Percentiles rank a stretch among this genome's conserved stretches.
These are phyloP conservation scores for Danio kyathit DNA, from an alignment of 2,797 vertebrate genomes.

Conservation along the genomic window DNA sequence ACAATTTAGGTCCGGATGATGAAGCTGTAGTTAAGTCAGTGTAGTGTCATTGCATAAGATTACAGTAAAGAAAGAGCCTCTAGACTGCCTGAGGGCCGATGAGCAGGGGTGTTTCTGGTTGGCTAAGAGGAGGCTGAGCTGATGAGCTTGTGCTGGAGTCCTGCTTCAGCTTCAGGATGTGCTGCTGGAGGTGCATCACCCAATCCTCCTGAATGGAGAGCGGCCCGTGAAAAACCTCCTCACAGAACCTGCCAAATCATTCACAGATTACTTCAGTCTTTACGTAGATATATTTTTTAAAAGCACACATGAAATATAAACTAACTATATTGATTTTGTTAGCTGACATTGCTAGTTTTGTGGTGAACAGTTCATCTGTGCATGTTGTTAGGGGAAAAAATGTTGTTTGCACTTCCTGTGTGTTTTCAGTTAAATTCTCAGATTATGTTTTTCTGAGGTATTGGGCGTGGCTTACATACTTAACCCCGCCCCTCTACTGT, in stretches of 20 bases:
- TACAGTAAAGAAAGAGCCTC: background rate
- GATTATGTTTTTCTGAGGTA: no score
- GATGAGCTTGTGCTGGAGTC: conserved; percentile 77
- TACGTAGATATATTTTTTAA: no score
- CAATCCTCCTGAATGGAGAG: conserved; percentile 93
- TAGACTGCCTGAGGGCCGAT: conserved; percentile 53
- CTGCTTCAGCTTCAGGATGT: conserved; percentile 93
- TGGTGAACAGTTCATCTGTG: no score
- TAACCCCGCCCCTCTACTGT: no score
- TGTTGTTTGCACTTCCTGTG: no score
- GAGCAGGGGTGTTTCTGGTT: conserved; percentile 20
- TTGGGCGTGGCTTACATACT: no score
- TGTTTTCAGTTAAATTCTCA: no score
- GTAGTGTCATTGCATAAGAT: background rate
- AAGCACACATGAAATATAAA: no score
- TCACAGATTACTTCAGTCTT: background rate
- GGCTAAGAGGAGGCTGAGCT: conserved; percentile 48
- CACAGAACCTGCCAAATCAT: conserved; percentile 86
- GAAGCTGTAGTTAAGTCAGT: background rate
- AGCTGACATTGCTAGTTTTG: no score
- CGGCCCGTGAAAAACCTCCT: conserved; percentile 92
- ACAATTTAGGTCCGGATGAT: conserved; percentile 12
- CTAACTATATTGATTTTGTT: no score
- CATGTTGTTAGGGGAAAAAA: no score
- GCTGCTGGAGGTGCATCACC: conserved; percentile 92